Evolutionary conservation across 2,113 vertebrate species (phyloP), one percentile per base, ranked within the genome.

Genomic region (Hippolais icterina): DNA sequence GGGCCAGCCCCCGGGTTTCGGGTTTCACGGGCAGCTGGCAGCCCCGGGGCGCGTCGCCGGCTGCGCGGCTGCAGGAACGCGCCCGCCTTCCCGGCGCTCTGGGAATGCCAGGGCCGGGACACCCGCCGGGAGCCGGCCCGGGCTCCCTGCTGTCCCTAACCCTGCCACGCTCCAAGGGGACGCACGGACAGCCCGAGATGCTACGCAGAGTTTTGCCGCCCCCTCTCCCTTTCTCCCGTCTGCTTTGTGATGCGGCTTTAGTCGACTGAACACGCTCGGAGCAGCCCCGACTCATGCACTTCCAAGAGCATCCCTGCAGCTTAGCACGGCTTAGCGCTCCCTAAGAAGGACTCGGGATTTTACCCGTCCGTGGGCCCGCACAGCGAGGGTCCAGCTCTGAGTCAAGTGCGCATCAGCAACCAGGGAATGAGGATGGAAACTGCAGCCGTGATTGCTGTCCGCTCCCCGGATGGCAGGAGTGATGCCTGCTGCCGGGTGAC

Each of bases 11-110:
- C 59, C 78, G 37, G 10, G 96, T 82, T 68, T 97, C 97, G 16
- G 59, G 12, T 97, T 97, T 97, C 97, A 94, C 1, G 15, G 79
- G 94, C 94, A 74, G 93, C 89, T 39, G 71, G 93, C 88, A 41
- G 94, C 89, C 37, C 47, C 6, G 19, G 75, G 70, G 47, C 37
- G 41, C 37, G 31, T 50, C 54, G 29, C 24, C 61, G 13, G 85
- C 57, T 2, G 31, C 5, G 70, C 85, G 2, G 47, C 25, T 4
- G 41, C 29, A 46, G 57, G 57, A 60, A 39, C 19, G 57, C 87
- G 47, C 71, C 86, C 41, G 31, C 71, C 44, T 44, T 12, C 74
- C 80, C 82, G 21, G 61, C 74, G 21, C 41, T 23, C 42, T 13
- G 89, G 70, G 41, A 70, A 52, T 33, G 54, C 35, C 54, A 5